Conservation (phyloP, 2,113 vertebrate species). For the Semnopithecus entellus region DNA sequence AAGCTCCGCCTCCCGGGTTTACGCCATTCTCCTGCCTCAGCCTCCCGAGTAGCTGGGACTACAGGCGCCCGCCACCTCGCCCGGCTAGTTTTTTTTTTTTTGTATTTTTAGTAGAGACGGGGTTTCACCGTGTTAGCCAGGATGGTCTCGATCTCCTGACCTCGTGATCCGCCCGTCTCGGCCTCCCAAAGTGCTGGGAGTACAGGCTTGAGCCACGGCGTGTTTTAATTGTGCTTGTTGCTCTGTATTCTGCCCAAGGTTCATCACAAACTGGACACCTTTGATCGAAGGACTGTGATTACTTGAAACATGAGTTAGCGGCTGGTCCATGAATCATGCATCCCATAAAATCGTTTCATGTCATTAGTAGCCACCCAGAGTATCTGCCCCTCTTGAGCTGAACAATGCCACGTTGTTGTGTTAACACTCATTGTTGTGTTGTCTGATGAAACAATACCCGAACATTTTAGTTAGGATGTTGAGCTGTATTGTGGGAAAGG, state of each 20-base stretch:
- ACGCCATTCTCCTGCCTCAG: no score
- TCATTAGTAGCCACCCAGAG: background rate
- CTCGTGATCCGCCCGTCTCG: no score
- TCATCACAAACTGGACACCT: background rate
- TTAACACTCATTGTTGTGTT: no score
- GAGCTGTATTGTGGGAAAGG: background rate
- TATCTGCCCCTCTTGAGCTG: background rate
- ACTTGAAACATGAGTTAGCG: background rate
- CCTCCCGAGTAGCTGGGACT: no score
- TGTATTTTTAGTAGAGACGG: no score
- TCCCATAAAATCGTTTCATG: background rate
- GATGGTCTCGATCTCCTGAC: no score
- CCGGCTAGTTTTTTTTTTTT: no score
- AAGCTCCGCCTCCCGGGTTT: no score
- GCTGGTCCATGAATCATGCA: background rate
- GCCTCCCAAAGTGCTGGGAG: no score
- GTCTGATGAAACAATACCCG: rapidly evolving
- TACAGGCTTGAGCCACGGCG: no score
- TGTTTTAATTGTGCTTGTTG: background rate
- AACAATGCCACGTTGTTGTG: background rate
- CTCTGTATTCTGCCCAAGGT: background rate
- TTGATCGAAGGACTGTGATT: background rate
- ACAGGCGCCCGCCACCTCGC: no score
- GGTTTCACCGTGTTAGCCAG: no score
- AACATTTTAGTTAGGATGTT: background rate